Percentiles rank a stretch among this genome's conserved stretches.
Conservation (phyloP, 1,140 invertebrate genomes). For the Lepidurus couesii region DNA sequence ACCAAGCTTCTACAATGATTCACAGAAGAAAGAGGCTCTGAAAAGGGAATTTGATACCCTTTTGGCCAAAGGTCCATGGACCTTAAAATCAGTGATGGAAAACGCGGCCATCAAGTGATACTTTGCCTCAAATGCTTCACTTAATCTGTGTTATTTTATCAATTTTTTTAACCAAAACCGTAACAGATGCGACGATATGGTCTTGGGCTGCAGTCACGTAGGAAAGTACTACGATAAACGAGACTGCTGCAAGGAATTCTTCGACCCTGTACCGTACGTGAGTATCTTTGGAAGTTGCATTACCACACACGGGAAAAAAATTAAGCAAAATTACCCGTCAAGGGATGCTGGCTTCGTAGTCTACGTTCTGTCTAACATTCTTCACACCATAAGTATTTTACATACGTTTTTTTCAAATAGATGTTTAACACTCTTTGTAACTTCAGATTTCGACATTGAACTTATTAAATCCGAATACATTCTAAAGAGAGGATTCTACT, state of each 20-base stretch:
- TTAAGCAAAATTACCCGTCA: slow-evolving; percentile 7
- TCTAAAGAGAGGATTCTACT: not conserved
- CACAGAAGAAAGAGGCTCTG: too few relatives aligned
- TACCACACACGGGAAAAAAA: not conserved
- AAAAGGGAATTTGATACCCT: too few relatives aligned
- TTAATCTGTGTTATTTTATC: too few relatives aligned
- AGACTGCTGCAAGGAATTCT: slow-evolving; percentile 30
- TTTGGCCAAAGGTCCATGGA: too few relatives aligned
- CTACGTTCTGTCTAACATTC: slow-evolving; percentile 13
- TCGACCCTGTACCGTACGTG: not conserved
- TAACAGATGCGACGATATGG: too few relatives aligned
- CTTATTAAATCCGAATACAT: not conserved
- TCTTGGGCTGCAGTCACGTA: too few relatives aligned
- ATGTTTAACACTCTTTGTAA: too few relatives aligned
- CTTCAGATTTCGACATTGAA: not conserved
- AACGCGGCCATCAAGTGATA: too few relatives aligned
- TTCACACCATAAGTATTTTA: not conserved
- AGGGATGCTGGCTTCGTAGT: slow-evolving; percentile 23
- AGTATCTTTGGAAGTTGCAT: not conserved
- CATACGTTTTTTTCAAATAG: not conserved
- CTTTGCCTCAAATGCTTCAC: too few relatives aligned
- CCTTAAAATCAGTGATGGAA: too few relatives aligned
- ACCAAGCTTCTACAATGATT: too few relatives aligned
- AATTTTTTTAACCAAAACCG: too few relatives aligned
- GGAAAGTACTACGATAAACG: not conserved